Conservation (phyloP, 2,888 invertebrate genomes). For the Eristalis pertinax region DNA sequence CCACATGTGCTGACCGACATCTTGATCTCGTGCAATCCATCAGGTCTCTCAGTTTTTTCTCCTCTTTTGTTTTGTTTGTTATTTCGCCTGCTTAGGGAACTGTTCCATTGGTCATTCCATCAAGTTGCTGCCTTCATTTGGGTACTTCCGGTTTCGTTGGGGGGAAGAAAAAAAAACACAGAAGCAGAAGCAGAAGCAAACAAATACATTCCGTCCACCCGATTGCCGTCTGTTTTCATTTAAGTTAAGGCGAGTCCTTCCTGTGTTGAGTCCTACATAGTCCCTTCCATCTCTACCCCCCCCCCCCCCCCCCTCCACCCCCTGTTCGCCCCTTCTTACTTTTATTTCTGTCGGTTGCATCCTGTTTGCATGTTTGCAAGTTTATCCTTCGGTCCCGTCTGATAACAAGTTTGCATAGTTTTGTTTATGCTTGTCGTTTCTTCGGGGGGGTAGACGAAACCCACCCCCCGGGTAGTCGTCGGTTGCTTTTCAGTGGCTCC, state of each 20-base stretch:
- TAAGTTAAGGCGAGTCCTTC: neutral
- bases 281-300: neutral
- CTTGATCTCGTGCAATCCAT: too few relatives aligned
- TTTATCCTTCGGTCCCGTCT: constrained; percentile 23
- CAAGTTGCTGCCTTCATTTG: neutral
- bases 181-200: neutral
- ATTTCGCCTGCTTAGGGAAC: neutral
- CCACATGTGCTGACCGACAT: too few relatives aligned
- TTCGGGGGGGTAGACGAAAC: neutral
- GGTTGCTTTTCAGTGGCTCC: neutral
- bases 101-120: neutral
- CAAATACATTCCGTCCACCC: neutral
- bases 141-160: neutral
- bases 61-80: too few relatives aligned
- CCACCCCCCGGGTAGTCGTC: neutral
- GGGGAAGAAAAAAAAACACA: neutral
- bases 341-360: neutral
- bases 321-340: too few relatives aligned
- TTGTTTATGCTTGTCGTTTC: constrained; percentile 5
- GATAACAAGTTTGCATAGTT: constrained; percentile 30
- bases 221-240: neutral
- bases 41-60: too few relatives aligned
- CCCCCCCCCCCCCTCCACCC: neutral
- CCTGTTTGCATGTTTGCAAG: constrained; percentile 20
- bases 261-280: neutral